Evolutionary conservation across 2,113 vertebrate species (phyloP).

Genomic region (Pedionomus torquatus): DNA sequence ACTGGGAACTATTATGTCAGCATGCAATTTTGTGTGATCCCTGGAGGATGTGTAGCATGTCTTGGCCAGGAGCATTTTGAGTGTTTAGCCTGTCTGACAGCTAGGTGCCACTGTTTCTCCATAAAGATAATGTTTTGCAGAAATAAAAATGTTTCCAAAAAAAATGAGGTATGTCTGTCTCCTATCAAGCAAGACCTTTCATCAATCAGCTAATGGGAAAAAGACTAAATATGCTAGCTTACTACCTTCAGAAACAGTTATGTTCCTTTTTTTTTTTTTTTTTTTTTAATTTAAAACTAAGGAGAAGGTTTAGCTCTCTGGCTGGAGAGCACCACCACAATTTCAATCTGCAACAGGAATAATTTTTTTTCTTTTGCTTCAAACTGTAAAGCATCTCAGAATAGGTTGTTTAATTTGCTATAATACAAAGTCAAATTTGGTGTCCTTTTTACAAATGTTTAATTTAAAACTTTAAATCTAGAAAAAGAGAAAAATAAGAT

Average conservation of each 20-base stretch:
- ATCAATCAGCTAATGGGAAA: background rate
- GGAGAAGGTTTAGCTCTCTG: background rate
- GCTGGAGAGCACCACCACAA: background rate
- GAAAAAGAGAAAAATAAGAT: background rate
- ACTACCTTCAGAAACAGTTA: background rate
- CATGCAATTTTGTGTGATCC: background rate
- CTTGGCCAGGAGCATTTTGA: no score
- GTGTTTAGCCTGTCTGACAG: background rate
- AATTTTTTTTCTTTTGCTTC: background rate
- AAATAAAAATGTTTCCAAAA: background rate
- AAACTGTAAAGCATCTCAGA: background rate
- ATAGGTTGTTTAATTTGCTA: background rate
- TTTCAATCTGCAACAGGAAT: background rate
- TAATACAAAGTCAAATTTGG: background rate
- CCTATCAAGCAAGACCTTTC: background rate
- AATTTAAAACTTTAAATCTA: background rate
- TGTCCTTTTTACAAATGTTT: background rate
- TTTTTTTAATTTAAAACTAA: background rate
- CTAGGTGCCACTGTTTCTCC: constrained; percentile 71
- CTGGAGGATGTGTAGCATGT: background rate
- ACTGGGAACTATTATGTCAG: background rate
- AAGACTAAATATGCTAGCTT: background rate
- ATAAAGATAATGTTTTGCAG: background rate
- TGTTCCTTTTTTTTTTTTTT: no score
- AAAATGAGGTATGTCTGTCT: background rate